Evolutionary conservation across 2,888 invertebrate genomes (phyloP), one percentile per base, ranked within the genome.

Genomic region (Dicyrtomina minuta): DNA sequence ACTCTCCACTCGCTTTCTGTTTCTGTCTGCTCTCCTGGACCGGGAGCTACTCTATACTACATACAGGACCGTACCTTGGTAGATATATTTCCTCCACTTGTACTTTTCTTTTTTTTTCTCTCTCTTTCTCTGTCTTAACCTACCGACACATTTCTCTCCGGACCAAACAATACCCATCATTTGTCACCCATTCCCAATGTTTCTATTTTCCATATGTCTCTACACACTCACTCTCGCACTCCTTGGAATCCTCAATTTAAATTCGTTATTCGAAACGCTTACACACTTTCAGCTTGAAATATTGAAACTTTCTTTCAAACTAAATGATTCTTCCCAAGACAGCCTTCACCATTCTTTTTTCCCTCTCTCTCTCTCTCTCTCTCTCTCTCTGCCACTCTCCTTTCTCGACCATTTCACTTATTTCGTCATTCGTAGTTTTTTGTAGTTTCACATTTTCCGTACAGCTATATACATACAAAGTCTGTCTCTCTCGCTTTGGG

Each of bases 91-190:
- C n/a, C 59, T 59, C 66, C 55, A 27, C 58, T 55, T 60, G 39
- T 46, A 59, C 67, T 67, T 59, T n/a, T 64, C 46, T 33, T 56
- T 64, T 53, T 56, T 33, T 39, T 41, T 51, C 24, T 43, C 27
- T 58, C 58, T 33, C 33, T 27, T 26, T 61, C 49, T 61, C 46
- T 49, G n/a, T 62, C 62, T 53, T 71, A 64, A 64, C 71, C 68
- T 49, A 68, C 64, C 71, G 71, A 71, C 71, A 67, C 71, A 71
- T 67, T 68, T 71, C 53, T 67, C 59, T 51, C 39, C 55, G 26
- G 17, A 49, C 26, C 8, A 53, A 58, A 70, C 58, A 70, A 70
- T 70, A 65, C 44, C 61, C 53, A 61, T 53, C 56, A 51, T 53
- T 60, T 61, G 61, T 51, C 61, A 69, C 55, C 44, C 60, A 51